Percentiles rank a stretch among this genome's conserved stretches.
Evolutionary conservation across 2,797 vertebrate genomes (phyloP).

Genomic region (Diceros bicornis): DNA sequence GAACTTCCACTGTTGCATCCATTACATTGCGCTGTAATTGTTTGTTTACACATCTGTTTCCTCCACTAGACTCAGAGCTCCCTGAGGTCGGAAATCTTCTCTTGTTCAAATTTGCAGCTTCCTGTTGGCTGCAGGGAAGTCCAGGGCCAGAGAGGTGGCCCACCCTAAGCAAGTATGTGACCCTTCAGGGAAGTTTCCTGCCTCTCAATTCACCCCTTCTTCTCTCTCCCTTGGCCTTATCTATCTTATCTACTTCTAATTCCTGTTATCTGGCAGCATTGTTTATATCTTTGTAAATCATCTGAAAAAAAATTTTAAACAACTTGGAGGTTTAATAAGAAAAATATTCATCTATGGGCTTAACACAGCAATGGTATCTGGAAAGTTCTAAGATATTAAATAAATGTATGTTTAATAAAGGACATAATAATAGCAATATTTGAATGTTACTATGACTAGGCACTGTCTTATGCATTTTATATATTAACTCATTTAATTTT

Average conservation of each 20-base stretch:
- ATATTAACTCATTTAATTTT: slow-evolving; percentile 33
- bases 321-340: slow-evolving; percentile 26
- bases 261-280: slow-evolving; percentile 72
- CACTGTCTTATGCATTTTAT: background rate
- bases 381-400: background rate
- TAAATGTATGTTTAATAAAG: background rate
- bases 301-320: slow-evolving; percentile 59
- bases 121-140: slow-evolving; percentile 71
- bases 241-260: slow-evolving; percentile 54
- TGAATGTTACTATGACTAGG: background rate
- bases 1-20: slow-evolving; percentile 73
- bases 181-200: slow-evolving; percentile 48
- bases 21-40: slow-evolving; percentile 70
- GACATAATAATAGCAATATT: background rate
- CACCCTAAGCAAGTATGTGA: slow-evolving; percentile 73
- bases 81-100: slow-evolving; percentile 79
- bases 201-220: background rate
- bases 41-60: slow-evolving; percentile 87
- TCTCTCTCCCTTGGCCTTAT: background rate
- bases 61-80: slow-evolving; percentile 69
- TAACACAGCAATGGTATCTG: background rate
- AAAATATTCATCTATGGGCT: slow-evolving; percentile 36
- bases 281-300: slow-evolving; percentile 49
- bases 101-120: slow-evolving; percentile 80
- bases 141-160: slow-evolving; percentile 57